Base-by-base conservation (phyloP, 30 jellyfish, hydroid and myxozoan genomes). In the Catostylus mosaicus region DNA sequence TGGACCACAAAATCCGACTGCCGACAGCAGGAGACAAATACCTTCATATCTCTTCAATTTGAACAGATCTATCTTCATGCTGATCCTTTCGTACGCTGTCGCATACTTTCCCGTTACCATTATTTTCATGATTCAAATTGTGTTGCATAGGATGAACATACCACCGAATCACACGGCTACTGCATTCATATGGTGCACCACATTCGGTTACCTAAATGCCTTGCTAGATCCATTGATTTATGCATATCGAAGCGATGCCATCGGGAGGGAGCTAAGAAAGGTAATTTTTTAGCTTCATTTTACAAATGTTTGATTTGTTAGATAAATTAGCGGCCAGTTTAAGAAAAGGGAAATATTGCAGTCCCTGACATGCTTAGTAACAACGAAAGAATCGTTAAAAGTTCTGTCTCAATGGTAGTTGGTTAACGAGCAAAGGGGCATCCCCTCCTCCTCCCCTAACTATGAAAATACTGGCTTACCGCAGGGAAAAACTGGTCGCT, bases 231-330 rank as follows among this genome's bases (percentile, higher is more conserved):
- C 85, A 20, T 18, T 74, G 30, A 74, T 74, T 9, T 74, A 74
- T 46, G 85, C 85, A 4, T 74, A 38, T 51, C 74, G 85, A 16
- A 48, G 85, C 59, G 85, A 74, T 74, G 26, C 74, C 1, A 46
- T 74, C 43, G 85, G 85, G 30, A 74, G 59, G 33, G 85, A 74
- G 61, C 57, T 74, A 22, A 56, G 85, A 34, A 51, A 74, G 80
- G 80, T 68, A 36, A 1, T 33, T 52, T 7, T 26, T 52, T 20
- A 10, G 67, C 29, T 26, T 52, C 54, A n/a, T n/a, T n/a, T n/a
- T n/a, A n/a, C n/a, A n/a, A n/a, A n/a, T n/a, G n/a, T n/a, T n/a
- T n/a, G n/a, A n/a, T n/a, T n/a, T n/a, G n/a, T n/a, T n/a, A n/a
- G n/a, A n/a, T n/a, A n/a, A n/a, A n/a, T n/a, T n/a, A n/a, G n/a